Conservation (phyloP, 1,140 invertebrate genomes). For the Callitettix versicolor region DNA sequence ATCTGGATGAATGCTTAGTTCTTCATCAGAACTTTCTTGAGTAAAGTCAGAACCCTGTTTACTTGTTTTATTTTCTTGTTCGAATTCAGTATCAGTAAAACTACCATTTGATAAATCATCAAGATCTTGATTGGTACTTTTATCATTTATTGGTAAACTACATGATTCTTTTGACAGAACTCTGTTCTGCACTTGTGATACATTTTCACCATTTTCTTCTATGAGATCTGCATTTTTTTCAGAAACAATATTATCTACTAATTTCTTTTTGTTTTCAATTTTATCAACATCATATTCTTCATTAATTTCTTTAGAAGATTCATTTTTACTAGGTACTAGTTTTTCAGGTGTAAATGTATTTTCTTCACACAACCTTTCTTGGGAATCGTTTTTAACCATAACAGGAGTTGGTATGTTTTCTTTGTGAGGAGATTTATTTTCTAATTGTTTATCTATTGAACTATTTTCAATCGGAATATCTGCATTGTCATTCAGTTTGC, state of each 20-base stretch:
- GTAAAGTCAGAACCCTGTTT: background rate
- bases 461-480: background rate
- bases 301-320: conserved; percentile 6
- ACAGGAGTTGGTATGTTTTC: background rate
- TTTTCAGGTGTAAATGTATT: background rate
- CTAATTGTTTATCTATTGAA: conserved; percentile 1
- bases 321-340: background rate
- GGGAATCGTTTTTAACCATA: background rate
- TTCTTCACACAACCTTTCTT: background rate
- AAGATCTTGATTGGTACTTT: conserved; percentile 20
- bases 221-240: conserved; percentile 29
- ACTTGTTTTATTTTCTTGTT: background rate
- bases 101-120: background rate
- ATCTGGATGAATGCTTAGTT: background rate
- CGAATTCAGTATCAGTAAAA: background rate
- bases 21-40: background rate
- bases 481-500: background rate
- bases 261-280: no score
- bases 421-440: conserved; percentile 6
- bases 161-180: conserved; percentile 9
- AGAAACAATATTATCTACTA: no score
- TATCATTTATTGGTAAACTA: conserved; percentile 7
- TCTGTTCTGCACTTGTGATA: background rate
- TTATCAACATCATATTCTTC: no score
- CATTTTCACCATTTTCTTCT: conserved; percentile 14